A percentile compares a stretch with the other conserved stretches of the same genome.
Conservation (phyloP, 2,888 invertebrate species). For the Caenorhabditis wallacei region DNA sequence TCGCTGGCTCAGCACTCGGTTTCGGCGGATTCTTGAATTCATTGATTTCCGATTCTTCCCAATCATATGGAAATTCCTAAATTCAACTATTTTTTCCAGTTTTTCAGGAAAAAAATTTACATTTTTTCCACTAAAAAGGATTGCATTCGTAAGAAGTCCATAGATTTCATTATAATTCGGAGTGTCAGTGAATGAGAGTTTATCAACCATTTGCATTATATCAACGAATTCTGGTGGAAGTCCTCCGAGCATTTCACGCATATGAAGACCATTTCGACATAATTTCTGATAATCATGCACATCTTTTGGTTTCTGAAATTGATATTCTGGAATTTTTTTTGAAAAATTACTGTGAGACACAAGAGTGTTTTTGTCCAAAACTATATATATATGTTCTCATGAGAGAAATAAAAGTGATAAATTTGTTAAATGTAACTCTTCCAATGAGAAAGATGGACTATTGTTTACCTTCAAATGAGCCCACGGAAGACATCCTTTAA, state of each 20-base stretch:
- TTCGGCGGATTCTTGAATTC: conserved; percentile 64
- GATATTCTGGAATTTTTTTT: neutral
- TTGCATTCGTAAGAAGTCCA: conserved; percentile 65
- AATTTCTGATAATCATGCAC: conserved; percentile 69
- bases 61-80: conserved; percentile 70
- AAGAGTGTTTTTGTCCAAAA: no score
- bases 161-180: conserved; percentile 71
- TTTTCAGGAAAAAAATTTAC: conserved; percentile 8
- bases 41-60: conserved; percentile 66
- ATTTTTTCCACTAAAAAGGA: conserved; percentile 60
- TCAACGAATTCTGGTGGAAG: conserved; percentile 69
- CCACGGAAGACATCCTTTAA: conserved; percentile 73
- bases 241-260: conserved; percentile 70
- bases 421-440: no score
- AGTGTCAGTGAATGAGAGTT: conserved; percentile 68
- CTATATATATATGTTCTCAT: no score
- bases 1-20: neutral
- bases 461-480: conserved; percentile 66
- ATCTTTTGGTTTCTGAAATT: conserved; percentile 66
- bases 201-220: conserved; percentile 69
- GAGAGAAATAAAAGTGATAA: no score
- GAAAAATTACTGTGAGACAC: neutral
- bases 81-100: no score
- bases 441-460: no score
- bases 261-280: conserved; percentile 65